These are phyloP conservation scores for Ypsolopha scabrella DNA, from an alignment of 2,888 invertebrate genomes.

Conservation along the genomic window DNA sequence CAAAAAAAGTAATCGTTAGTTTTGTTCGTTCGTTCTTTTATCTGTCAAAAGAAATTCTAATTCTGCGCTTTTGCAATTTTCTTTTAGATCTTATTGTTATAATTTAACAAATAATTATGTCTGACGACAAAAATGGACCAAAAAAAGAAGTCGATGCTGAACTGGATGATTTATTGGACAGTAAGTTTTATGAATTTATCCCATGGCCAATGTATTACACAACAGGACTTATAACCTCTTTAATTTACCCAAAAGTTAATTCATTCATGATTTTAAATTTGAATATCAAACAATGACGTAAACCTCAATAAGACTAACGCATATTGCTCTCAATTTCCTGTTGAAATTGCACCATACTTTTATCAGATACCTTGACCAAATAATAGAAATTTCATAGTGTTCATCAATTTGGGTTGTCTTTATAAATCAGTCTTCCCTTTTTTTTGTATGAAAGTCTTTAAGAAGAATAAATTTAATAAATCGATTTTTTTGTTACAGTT, in stretches of 20 bases:
- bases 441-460: too few species aligned
- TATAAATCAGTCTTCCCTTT: background rate
- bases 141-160: conserved; percentile 72
- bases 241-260: background rate
- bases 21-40: background rate
- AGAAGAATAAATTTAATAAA: too few species aligned
- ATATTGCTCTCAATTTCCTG: background rate
- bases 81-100: background rate
- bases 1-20: too few species aligned
- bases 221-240: background rate
- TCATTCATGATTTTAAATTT: background rate
- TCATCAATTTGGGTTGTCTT: too few species aligned
- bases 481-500: too few species aligned
- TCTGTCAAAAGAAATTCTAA: background rate
- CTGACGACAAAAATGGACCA: conserved; percentile 46
- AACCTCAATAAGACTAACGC: background rate
- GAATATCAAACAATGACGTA: background rate
- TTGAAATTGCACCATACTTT: background rate
- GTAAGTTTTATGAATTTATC: conserved; percentile 58
- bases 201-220: conserved; percentile 5
- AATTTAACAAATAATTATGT: conserved; percentile 26
- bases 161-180: conserved; percentile 80
- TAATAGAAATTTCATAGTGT: background rate
- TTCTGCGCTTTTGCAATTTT: background rate
- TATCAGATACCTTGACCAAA: background rate